Evolutionary conservation across 2,113 vertebrate genomes (phyloP).

Genomic region (Colius striatus): DNA sequence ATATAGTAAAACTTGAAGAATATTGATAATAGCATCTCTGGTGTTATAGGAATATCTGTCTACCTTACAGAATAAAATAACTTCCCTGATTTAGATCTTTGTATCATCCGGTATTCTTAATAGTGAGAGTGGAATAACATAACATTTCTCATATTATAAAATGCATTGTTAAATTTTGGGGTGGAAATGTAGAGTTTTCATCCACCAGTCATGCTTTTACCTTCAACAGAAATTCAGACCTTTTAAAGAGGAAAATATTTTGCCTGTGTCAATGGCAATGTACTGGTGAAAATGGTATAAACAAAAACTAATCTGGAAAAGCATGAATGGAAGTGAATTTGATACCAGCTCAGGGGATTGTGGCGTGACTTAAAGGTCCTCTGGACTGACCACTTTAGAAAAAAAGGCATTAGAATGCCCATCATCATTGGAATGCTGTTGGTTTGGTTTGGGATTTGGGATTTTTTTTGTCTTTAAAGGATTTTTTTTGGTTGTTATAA

Average conservation of each 20-base stretch:
- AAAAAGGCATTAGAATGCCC: not conserved
- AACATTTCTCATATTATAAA: not conserved
- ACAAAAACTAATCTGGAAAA: not conserved
- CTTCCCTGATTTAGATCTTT: not conserved
- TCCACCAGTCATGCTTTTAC: not conserved
- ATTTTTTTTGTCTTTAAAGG: not conserved
- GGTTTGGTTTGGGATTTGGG: not conserved
- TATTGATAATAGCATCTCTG: not conserved
- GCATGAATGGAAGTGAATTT: not conserved
- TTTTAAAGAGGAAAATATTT: constrained; percentile 9
- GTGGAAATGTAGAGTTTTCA: not conserved
- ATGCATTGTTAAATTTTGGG: not conserved
- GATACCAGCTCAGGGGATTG: not conserved
- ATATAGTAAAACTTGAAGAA: not conserved
- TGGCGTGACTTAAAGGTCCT: not conserved
- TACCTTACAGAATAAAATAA: not conserved
- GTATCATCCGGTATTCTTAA: not conserved
- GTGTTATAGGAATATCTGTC: not conserved
- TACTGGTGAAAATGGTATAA: not conserved
- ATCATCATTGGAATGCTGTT: not conserved
- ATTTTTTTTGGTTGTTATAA: not conserved
- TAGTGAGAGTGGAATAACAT: not conserved
- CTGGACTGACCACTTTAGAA: not conserved
- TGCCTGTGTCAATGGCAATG: not conserved
- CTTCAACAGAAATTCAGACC: not conserved